A percentile compares a stretch with the other conserved stretches of the same genome.
These are phyloP conservation scores for Sinonovacula constricta DNA, from an alignment of 1,140 invertebrate genomes.

Conservation along the genomic window DNA sequence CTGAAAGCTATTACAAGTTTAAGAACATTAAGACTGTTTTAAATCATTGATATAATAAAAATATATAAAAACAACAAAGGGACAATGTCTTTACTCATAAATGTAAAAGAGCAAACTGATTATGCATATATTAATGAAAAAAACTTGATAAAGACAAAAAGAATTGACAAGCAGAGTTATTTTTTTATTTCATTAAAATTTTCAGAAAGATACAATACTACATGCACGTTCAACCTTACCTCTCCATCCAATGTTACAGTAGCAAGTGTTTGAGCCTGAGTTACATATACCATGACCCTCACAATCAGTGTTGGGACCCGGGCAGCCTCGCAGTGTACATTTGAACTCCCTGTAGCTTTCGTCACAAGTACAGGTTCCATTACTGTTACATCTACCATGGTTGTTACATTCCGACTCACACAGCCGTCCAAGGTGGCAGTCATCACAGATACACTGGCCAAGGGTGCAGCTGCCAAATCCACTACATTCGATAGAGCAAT, in stretches of 20 bases:
- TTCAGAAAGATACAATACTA: background rate
- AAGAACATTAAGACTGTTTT: too few relatives aligned
- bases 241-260: slow-evolving; percentile 69
- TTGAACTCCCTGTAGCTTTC: slow-evolving; percentile 60
- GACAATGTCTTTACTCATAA: too few relatives aligned
- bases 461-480: slow-evolving; percentile 62
- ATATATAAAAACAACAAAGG: too few relatives aligned
- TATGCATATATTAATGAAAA: too few relatives aligned
- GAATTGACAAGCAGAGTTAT: too few relatives aligned
- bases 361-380: slow-evolving; percentile 59
- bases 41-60: too few relatives aligned
- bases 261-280: slow-evolving; percentile 61
- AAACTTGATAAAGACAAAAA: too few relatives aligned
- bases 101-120: too few relatives aligned
- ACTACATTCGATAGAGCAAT: slow-evolving; percentile 62
- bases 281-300: slow-evolving; percentile 68
- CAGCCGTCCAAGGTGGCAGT: slow-evolving; percentile 63
- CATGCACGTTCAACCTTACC: slow-evolving; percentile 47
- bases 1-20: too few relatives aligned
- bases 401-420: slow-evolving; percentile 68
- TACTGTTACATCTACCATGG: slow-evolving; percentile 58
- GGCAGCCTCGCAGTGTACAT: slow-evolving; percentile 65
- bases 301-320: slow-evolving; percentile 55
- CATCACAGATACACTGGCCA: slow-evolving; percentile 65
- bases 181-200: too few relatives aligned